Evolutionary conservation across 2,888 invertebrate species (phyloP).

Genomic region (Drosophila tanythrix): DNA sequence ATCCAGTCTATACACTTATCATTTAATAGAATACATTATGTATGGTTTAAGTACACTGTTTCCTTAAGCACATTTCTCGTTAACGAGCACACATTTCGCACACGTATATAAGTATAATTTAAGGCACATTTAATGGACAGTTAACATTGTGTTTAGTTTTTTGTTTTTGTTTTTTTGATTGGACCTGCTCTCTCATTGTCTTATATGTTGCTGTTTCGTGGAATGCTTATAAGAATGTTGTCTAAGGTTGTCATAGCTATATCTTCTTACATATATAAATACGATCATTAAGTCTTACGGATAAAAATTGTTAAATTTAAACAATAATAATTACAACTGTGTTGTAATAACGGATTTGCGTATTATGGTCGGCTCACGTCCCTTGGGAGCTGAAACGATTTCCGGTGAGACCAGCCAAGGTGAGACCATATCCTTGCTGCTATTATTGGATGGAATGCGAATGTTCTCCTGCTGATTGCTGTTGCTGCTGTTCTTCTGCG

Average conservation of each 20-base stretch:
- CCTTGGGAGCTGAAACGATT: constrained; percentile 88
- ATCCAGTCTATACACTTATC: constrained; percentile 76
- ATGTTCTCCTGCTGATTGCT: constrained; percentile 79
- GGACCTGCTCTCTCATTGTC: constrained; percentile 77
- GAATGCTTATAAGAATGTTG: constrained; percentile 71
- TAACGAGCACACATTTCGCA: constrained; percentile 30
- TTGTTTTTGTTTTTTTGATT: constrained; percentile 58
- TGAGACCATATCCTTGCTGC: constrained; percentile 88
- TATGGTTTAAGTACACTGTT: constrained; percentile 63
- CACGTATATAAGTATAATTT: constrained; percentile 60
- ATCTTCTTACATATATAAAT: constrained; percentile 62
- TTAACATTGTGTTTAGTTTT: constrained; percentile 40
- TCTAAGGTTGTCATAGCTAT: constrained; percentile 72
- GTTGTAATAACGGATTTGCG: constrained; percentile 95
- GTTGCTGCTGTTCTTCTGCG: constrained; percentile 80
- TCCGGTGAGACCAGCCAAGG: constrained; percentile 94
- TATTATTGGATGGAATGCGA: constrained; percentile 84
- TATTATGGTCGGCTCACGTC: constrained; percentile 89
- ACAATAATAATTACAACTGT: constrained; percentile 87
- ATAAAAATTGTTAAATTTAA: constrained; percentile 51
- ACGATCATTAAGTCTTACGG: constrained; percentile 70
- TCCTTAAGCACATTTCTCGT: constrained; percentile 49
- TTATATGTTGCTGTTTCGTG: constrained; percentile 48
- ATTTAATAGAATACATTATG: constrained; percentile 56
- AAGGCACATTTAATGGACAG: constrained; percentile 78